These are phyloP conservation scores for Sebastes trivittatus DNA, from an alignment of 2,797 vertebrate genomes.

Conservation along the genomic window DNA sequence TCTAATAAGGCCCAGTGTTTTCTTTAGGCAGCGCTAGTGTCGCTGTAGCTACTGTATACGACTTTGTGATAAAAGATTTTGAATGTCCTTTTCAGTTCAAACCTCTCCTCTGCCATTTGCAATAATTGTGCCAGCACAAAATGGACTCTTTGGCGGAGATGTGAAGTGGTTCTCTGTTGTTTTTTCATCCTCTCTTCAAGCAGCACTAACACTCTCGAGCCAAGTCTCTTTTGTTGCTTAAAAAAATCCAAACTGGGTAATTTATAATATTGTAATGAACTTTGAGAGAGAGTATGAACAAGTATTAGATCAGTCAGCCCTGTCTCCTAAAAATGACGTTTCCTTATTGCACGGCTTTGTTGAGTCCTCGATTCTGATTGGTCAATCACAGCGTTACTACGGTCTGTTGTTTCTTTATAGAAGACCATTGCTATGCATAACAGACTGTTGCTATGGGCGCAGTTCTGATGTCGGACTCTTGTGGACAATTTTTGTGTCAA, in stretches of 20 bases:
- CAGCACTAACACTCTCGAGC: neutral
- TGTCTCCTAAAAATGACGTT: too few species aligned
- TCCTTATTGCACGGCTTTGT: too few species aligned
- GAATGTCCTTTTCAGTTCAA: neutral
- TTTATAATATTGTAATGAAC: slow-evolving; percentile 1
- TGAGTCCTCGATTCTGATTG: too few species aligned
- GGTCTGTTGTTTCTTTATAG: too few species aligned
- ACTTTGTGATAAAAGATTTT: neutral
- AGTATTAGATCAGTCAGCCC: neutral
- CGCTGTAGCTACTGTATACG: neutral
- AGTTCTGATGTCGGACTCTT: too few species aligned
- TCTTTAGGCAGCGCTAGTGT: neutral
- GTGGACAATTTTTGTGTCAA: too few species aligned
- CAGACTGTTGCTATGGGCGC: too few species aligned
- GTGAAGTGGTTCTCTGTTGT: slow-evolving; percentile 33
- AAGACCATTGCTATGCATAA: too few species aligned
- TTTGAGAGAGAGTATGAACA: neutral
- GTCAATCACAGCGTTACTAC: too few species aligned
- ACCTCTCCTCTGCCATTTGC: neutral
- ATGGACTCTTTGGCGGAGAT: slow-evolving; percentile 30
- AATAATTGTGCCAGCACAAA: slow-evolving; percentile 24
- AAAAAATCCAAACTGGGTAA: slow-evolving; percentile 29
- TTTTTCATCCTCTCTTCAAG: slow-evolving; percentile 22
- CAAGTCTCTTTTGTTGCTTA: neutral
- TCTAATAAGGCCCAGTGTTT: neutral